Percentiles rank a stretch among this genome's conserved stretches.
Evolutionary conservation across 92 coral and sea anemone genomes (phyloP).

Genomic region (Isaurus tuberculatus): DNA sequence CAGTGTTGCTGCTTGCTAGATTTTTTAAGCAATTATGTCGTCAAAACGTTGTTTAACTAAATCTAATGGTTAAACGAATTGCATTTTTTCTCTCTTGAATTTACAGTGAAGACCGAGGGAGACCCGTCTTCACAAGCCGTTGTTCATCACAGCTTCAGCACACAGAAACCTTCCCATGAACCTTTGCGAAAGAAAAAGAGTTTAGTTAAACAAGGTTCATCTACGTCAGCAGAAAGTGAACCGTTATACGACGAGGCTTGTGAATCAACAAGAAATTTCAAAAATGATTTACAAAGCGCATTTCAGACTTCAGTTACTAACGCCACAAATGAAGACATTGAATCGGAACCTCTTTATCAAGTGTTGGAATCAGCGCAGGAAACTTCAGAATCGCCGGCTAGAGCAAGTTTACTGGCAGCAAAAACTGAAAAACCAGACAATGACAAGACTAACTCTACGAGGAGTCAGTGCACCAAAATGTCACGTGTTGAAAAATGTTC

Average conservation of each 20-base stretch:
- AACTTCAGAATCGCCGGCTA: background rate
- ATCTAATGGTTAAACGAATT: too few species aligned
- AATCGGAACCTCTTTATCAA: constrained; percentile 35
- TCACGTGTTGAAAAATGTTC: background rate
- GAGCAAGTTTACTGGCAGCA: background rate
- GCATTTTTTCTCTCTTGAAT: background rate
- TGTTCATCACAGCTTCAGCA: background rate
- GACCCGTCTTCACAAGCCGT: background rate
- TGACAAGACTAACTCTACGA: background rate
- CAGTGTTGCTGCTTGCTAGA: too few species aligned
- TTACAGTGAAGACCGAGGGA: background rate
- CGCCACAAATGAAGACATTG: background rate
- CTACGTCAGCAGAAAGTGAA: constrained; percentile 14
- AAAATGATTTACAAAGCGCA: constrained; percentile 3
- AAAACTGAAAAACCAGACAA: background rate
- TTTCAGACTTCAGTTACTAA: constrained; percentile 11
- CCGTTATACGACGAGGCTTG: constrained; percentile 35
- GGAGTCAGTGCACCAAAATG: background rate
- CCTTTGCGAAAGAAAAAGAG: background rate
- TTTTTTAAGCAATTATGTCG: too few species aligned
- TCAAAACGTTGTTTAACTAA: too few species aligned
- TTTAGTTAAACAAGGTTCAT: background rate
- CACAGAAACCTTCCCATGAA: background rate
- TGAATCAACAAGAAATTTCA: constrained; percentile 24
- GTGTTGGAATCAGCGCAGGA: background rate